Base-by-base conservation (phyloP, 1,140 invertebrate genomes). In the Lepidurus couesii region DNA sequence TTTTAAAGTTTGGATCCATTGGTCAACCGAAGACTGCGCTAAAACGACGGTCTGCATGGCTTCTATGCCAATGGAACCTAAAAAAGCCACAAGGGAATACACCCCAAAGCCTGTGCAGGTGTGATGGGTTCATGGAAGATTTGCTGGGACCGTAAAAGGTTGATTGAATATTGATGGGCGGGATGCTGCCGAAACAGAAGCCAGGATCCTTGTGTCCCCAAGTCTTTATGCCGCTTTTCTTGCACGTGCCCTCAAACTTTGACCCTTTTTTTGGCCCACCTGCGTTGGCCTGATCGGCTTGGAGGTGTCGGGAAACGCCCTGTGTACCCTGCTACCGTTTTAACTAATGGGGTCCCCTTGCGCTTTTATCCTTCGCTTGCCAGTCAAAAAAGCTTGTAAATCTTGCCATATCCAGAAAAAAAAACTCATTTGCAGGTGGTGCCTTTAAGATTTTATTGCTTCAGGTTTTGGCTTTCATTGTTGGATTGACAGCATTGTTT, bases 241-340 rank as follows among this genome's bases (percentile, higher is more conserved):
- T 65, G 53, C 53, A 65, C 53, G 53, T 65, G 53, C 53, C 34
- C 53, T 65, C 53, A 65, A 21, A 65, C 53, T 65, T 65, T 21
- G 4, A 21, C 21, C 53, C 21, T 21, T 65, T 65, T n/a, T 65
- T 16, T 65, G 6, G 53, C 53, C 21, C 53, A 65, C 53, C 53
- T 65, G 53, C 53, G 53, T 65, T 65, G 0, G 53, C 53, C 53
- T 65, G 53, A 65, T 65, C 53, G n/a, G 21, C 53, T 13, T 9
- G 53, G 21, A 65, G 53, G 53, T 65, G 53, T 65, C n/a, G 13
- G 53, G 21, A 65, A 65, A 65, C 53, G 53, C 53, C 53, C 53
- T 65, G 53, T 34, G n/a, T 65, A 21, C 53, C 21, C 21, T 65
- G 53, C 53, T 65, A 65, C 53, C 53, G 53, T 65, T 65, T 65